Conservation (phyloP, 2,797 vertebrate genomes). For the Momotus momota region DNA sequence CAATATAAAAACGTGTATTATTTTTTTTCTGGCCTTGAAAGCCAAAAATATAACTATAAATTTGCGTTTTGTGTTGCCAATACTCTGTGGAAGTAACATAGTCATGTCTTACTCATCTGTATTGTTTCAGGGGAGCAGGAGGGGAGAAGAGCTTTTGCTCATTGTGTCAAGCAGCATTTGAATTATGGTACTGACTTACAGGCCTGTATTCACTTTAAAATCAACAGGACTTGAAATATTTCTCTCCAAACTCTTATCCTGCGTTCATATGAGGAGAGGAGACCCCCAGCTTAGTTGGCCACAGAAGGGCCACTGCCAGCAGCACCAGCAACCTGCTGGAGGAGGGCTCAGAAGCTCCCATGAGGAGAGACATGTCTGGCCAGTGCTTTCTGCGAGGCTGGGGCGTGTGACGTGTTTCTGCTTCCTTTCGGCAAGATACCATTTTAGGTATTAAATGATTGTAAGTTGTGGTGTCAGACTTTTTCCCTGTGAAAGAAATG, state of each 20-base stretch:
- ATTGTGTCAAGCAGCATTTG: fast-evolving
- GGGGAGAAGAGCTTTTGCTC: not conserved
- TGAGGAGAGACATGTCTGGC: not conserved
- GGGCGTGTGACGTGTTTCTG: not conserved
- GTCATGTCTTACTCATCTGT: not conserved
- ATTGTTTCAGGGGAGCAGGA: not conserved
- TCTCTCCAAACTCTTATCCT: not conserved
- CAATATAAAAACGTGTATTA: not conserved
- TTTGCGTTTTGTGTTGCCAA: not conserved
- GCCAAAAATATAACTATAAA: not conserved
- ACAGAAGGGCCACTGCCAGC: fast-evolving
- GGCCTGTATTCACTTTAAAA: not conserved
- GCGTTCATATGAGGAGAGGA: not conserved
- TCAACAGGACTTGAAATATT: not conserved
- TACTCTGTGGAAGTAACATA: not conserved
- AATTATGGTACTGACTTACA: not conserved
- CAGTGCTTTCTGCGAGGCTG: not conserved
- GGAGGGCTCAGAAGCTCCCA: not conserved
- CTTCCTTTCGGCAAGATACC: not conserved
- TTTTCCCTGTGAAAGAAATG: not conserved
- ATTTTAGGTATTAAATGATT: not conserved
- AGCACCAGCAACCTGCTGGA: not conserved
- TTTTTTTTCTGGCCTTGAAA: slow-evolving; percentile 12
- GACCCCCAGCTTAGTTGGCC: fast-evolving
- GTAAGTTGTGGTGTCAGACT: not conserved